A percentile compares a stretch with the other conserved stretches of the same genome.
phyloP scores from a whole-genome alignment of 2,888 invertebrate genomes.

The Tachina grossa region DNA sequence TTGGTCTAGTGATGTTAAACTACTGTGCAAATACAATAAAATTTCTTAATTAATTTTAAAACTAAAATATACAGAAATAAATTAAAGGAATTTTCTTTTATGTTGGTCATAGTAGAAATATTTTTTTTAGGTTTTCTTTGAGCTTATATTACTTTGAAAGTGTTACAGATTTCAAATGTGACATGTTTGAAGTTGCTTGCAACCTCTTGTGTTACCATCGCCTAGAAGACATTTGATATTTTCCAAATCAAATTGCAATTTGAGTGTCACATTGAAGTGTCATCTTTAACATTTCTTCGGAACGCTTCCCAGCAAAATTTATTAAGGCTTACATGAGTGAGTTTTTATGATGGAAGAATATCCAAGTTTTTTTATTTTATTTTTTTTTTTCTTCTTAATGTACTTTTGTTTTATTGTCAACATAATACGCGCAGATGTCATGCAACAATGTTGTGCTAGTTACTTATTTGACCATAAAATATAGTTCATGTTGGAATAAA shows the following conservation, averaged over 20 bases:
- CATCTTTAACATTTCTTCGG: conserved; percentile 59
- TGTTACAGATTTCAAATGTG: conserved; percentile 55
- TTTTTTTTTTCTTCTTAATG: neutral
- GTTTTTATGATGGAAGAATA: conserved; percentile 17
- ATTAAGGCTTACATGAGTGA: conserved; percentile 26
- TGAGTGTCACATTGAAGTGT: conserved; percentile 49
- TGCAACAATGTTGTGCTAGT: conserved; percentile 70
- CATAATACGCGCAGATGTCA: conserved; percentile 52
- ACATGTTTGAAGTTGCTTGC: conserved; percentile 60
- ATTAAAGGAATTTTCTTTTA: neutral
- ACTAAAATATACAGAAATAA: neutral
- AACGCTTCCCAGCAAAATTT: conserved; percentile 32
- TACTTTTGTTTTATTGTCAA: conserved; percentile 40
- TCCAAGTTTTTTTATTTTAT: neutral
- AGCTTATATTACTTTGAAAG: conserved; percentile 43
- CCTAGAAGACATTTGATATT: conserved; percentile 49
- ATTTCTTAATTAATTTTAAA: conserved; percentile 40
- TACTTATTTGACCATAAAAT: conserved; percentile 70
- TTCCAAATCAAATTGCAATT: conserved; percentile 49
- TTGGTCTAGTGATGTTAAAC: conserved; percentile 49
- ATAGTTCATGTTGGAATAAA: conserved; percentile 58
- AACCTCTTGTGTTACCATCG: conserved; percentile 38
- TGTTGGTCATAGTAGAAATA: conserved; percentile 7
- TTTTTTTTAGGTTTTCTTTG: neutral
- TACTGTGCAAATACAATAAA: conserved; percentile 7